Conservation (phyloP, 2,113 vertebrate species). For the Microtus pennsylvanicus region DNA sequence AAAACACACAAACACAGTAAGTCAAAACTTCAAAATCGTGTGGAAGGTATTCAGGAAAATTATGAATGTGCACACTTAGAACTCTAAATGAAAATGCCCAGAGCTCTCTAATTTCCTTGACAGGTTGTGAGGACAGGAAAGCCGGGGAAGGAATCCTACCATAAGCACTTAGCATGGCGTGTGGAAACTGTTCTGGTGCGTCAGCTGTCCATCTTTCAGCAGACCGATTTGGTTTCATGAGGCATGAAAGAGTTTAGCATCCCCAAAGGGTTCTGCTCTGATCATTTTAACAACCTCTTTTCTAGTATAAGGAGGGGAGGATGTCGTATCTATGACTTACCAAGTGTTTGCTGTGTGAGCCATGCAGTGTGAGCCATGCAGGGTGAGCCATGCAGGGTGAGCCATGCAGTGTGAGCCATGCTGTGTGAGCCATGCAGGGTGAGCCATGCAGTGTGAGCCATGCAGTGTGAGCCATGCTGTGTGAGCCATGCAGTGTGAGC, state of each 20-base stretch:
- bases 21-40: background rate
- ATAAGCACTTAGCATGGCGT: background rate
- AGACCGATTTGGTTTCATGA: slow-evolving; percentile 11
- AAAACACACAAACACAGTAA: slow-evolving; percentile 21
- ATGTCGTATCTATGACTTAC: background rate
- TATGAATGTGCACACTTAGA: background rate
- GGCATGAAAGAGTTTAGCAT: background rate
- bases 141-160: background rate
- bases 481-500: too few species aligned
- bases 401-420: too few species aligned
- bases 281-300: background rate
- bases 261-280: background rate
- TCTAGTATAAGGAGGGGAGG: background rate
- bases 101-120: background rate
- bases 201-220: background rate
- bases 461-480: too few species aligned
- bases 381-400: too few species aligned
- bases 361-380: too few species aligned
- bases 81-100: slow-evolving; percentile 21
- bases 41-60: slow-evolving; percentile 50
- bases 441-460: too few species aligned
- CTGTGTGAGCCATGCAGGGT: too few species aligned
- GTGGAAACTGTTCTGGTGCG: background rate
- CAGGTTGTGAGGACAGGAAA: background rate
- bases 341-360: background rate